Percentiles rank a stretch among this genome's conserved stretches.
These are phyloP conservation scores for Neostethus bicornis DNA, from an alignment of 2,797 vertebrate species.

Conservation along the genomic window DNA sequence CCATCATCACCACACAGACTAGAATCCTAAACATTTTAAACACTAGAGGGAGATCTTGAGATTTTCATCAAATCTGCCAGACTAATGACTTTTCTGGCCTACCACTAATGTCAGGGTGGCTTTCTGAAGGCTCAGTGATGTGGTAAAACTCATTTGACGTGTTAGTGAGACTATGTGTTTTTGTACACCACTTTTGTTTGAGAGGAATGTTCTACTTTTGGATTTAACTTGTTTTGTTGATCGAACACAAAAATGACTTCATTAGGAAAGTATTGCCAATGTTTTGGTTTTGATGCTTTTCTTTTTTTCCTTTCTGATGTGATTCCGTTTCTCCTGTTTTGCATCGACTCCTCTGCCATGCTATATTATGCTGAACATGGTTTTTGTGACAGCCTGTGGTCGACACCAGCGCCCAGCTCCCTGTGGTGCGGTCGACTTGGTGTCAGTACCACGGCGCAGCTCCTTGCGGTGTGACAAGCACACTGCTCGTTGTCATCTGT, in stretches of 20 bases:
- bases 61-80: constrained; percentile 21
- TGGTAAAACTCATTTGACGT: constrained; percentile 69
- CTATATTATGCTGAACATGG: constrained; percentile 72
- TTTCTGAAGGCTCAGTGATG: constrained; percentile 64
- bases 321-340: constrained; percentile 38
- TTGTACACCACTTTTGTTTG: constrained; percentile 4
- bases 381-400: constrained; percentile 79
- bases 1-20: constrained; percentile 1
- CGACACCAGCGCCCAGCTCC: constrained; percentile 69
- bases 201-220: constrained; percentile 15
- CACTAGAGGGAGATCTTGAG: constrained; percentile 84
- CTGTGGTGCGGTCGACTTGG: constrained; percentile 65
- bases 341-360: constrained; percentile 79
- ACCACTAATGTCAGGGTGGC: constrained; percentile 74
- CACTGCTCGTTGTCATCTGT: constrained; percentile 50
- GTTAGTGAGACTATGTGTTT: background rate
- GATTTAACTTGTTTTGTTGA: background rate
- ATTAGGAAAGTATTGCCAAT: constrained; percentile 4
- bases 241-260: background rate
- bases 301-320: constrained; percentile 7
- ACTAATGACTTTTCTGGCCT: constrained; percentile 66
- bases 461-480: constrained; percentile 70
- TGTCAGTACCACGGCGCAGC: constrained; percentile 59
- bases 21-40: constrained; percentile 15
- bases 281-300: background rate